Evolutionary conservation across 2,113 vertebrate species (phyloP).

Genomic region (Telmatochromis sp.): DNA sequence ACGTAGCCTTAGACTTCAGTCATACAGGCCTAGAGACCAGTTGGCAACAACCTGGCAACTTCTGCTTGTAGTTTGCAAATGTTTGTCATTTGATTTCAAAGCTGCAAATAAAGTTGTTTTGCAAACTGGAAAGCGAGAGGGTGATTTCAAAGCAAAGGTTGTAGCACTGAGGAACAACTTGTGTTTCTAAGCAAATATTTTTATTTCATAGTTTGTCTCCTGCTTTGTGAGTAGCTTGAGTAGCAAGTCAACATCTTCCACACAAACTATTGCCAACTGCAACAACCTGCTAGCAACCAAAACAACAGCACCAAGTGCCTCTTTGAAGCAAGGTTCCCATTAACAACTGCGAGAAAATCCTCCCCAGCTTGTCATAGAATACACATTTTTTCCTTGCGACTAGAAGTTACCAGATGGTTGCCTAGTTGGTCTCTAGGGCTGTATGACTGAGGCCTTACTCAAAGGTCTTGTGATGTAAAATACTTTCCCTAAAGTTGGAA

Average conservation of each 20-base stretch:
- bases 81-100: not conserved
- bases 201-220: not conserved
- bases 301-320: not conserved
- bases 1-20: not conserved
- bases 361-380: not conserved
- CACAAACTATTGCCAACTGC: not conserved
- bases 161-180: not conserved
- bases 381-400: not conserved
- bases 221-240: not conserved
- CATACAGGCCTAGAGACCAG: not conserved
- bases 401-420: not conserved
- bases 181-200: not conserved
- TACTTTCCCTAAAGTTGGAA: not conserved
- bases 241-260: not conserved
- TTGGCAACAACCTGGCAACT: not conserved
- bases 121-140: not conserved
- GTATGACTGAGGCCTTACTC: not conserved
- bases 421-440: not conserved
- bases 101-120: not conserved
- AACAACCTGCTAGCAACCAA: not conserved
- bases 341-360: accelerated
- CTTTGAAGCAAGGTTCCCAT: not conserved
- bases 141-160: not conserved
- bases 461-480: not conserved
- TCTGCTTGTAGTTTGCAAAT: not conserved